Conservation (phyloP, 2,888 invertebrate genomes). For the Tetramorium bicarinatum region DNA sequence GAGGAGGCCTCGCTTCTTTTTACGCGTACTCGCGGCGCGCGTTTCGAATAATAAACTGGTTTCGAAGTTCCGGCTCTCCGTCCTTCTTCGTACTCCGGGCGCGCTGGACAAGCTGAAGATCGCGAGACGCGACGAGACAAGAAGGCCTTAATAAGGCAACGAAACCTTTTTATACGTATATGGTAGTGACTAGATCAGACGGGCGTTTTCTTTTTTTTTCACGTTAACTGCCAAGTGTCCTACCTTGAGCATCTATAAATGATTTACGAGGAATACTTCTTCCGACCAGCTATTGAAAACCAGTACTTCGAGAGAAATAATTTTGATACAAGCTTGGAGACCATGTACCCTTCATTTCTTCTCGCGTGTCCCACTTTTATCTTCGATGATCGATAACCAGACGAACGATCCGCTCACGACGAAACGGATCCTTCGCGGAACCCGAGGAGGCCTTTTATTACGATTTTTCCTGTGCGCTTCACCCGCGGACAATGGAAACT, state of each 20-base stretch:
- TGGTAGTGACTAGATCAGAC: slow-evolving; percentile 76
- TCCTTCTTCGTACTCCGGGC: slow-evolving; percentile 73
- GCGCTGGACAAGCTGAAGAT: slow-evolving; percentile 44
- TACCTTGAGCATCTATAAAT: slow-evolving; percentile 26
- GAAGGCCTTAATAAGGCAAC: slow-evolving; percentile 76
- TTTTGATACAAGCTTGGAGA: not conserved
- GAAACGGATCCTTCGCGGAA: slow-evolving; percentile 27
- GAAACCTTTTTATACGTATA: slow-evolving; percentile 77
- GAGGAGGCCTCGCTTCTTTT: slow-evolving; percentile 58
- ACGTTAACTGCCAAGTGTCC: not conserved
- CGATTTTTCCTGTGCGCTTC: slow-evolving; percentile 61
- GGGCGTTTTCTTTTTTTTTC: slow-evolving; percentile 51
- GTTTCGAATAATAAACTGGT: slow-evolving; percentile 78
- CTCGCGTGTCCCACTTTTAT: not conserved
- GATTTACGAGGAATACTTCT: slow-evolving; percentile 3
- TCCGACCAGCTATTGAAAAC: not conserved
- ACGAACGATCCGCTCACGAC: not conserved
- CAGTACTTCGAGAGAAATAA: not conserved
- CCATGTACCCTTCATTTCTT: not conserved
- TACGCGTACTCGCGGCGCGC: slow-evolving; percentile 34
- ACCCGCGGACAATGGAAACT: slow-evolving; percentile 72
- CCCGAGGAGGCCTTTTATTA: slow-evolving; percentile 35
- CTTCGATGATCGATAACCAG: not conserved
- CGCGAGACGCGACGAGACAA: not conserved
- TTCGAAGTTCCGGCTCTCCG: slow-evolving; percentile 81